Base-by-base conservation (phyloP, 2,888 invertebrate species). In the Amorpha juglandis region DNA sequence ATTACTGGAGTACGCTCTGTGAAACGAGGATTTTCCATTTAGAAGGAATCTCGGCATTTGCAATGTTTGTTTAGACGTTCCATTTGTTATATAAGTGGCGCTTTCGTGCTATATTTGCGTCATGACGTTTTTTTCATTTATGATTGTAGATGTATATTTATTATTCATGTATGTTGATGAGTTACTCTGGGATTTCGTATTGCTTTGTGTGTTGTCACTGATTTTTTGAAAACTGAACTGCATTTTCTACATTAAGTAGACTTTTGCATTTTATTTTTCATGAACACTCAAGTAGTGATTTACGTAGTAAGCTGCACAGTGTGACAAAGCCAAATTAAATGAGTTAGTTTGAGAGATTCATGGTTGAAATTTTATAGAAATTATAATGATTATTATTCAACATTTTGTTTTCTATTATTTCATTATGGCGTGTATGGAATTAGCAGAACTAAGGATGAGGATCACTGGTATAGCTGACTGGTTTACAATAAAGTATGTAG, bases 11-110 rank as follows among this genome's bases (percentile, higher is more conserved):
- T 64, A 14, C 14, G 63, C 63, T 67, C 63, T 21, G 66, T 62
- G 68, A 64, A 79, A 73, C 66, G 63, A 72, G 72, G 74, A 70
- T 74, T 67, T 70, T 71, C 66, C 63, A 71, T 77, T 74, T 68
- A 62, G 63, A 63, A 69, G 27, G 64, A 74, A 69, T 70, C 74
- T 73, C 71, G 66, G 68, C 53, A 70, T 74, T 67, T 38, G 71
- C 66, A 72, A 74, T 74, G 66, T 51, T 9, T 47, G 35, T 51
- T 48, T 65, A 48, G 9, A 48, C 47, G 16, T 42, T 58, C 58
- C 12, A 58, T 58, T 58, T 58, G 19, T 42, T 19, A 19, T 38
- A 4, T n/a, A 38, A 42, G 11, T 58, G 16, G 19, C 3, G 6
- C n/a, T 38, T 16, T 58, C 19, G 16, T 58, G 11, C 19, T 19